Evolutionary conservation across 2,888 invertebrate genomes (phyloP).

Genomic region (Thysanoteuthis rhombus): DNA sequence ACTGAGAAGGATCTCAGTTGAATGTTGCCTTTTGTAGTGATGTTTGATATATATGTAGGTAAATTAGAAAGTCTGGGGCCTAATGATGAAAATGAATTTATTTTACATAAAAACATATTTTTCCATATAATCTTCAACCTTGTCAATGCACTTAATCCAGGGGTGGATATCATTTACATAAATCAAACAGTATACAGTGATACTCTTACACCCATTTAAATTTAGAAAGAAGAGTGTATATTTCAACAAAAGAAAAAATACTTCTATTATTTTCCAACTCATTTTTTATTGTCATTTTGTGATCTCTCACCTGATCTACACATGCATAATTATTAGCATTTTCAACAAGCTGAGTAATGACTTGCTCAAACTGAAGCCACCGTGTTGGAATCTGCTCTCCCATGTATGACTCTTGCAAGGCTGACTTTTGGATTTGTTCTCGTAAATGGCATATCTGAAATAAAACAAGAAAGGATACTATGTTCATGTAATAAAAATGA

Average conservation of each 20-base stretch:
- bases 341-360: constrained; percentile 59
- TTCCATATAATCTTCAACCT: too few relatives aligned
- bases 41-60: too few relatives aligned
- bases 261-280: background rate
- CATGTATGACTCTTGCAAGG: constrained; percentile 63
- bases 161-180: too few relatives aligned
- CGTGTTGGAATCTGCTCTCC: constrained; percentile 66
- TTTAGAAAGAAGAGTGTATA: too few relatives aligned
- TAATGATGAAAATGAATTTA: too few relatives aligned
- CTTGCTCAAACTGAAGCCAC: constrained; percentile 68
- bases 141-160: too few relatives aligned
- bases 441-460: constrained; percentile 56
- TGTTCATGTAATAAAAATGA: too few relatives aligned
- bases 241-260: background rate
- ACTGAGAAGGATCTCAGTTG: too few relatives aligned
- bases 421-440: constrained; percentile 61
- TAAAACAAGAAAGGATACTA: background rate
- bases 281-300: background rate
- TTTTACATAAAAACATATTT: too few relatives aligned
- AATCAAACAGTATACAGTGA: too few relatives aligned
- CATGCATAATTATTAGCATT: constrained; percentile 64
- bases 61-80: background rate
- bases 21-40: too few relatives aligned
- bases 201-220: too few relatives aligned
- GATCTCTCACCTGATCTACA: constrained; percentile 59